Base-by-base conservation (phyloP, 2,113 vertebrate genomes). In the Chamaea fasciata region DNA sequence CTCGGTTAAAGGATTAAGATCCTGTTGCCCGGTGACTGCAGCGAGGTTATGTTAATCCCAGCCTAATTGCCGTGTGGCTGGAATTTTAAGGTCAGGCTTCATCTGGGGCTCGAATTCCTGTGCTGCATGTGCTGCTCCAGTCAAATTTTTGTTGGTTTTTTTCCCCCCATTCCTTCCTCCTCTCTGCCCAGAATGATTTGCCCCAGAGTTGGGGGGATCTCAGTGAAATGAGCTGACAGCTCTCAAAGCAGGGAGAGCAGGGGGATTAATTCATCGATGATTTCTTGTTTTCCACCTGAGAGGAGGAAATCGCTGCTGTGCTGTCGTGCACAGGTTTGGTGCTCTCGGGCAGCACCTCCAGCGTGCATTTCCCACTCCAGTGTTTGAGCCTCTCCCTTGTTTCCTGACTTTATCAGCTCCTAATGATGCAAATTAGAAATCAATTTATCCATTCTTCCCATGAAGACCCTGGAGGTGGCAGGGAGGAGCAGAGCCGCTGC, bases 31-130 rank as follows among this genome's bases (percentile, higher is more conserved):
- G 31, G 49, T 78, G 74, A 31, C 93, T 94, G 22, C 92, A 63
- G 92, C 22, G 7, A 37, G 81, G 88, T 46, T 83, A 8, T 65
- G 91, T 81, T 97, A 95, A 97, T 97, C 95, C 86, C 83, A 82
- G 47, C 83, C 81, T 96, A 92, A 95, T 93, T 96, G 87, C 93
- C 83, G 1, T 60, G 81, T 16, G 81, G 73, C 81, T 89, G 90
- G 96, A 83, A 86, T 85, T 75, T 55, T 50, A 33, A 96, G 78
- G 89, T 95, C 96, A 94, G 75, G 80, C 92, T 91, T 94, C 86
- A 78, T 26, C 42, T 17, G 75, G 75, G 79, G 76, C 60, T 93
- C 24, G 8, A 16, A 84, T 92, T 92, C 63, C 89, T 39, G 47
- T 10, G 49, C 75, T 92, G 91, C 53, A 44, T 89, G 90, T 67